phyloP scores from a whole-genome alignment of 2,888 invertebrate genomes.

The Caenorhabditis sulstoni region DNA sequence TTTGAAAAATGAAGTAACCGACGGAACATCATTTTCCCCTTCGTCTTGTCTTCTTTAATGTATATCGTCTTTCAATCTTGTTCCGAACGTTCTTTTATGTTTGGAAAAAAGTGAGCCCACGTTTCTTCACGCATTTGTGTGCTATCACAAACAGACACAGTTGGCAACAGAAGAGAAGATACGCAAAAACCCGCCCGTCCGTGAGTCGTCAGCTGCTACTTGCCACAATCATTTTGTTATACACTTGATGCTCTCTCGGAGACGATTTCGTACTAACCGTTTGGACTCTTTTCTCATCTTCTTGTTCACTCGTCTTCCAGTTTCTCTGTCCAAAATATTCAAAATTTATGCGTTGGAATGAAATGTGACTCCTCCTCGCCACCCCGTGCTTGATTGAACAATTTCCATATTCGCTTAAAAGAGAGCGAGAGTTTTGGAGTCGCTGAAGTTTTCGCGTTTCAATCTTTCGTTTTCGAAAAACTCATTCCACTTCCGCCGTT shows the following conservation, averaged over 20 bases:
- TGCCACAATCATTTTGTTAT: constrained; percentile 60
- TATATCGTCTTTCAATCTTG: too few species aligned
- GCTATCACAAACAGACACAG: constrained; percentile 51
- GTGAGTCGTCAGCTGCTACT: constrained; percentile 56
- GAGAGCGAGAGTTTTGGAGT: neutral
- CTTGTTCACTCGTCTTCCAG: constrained; percentile 8
- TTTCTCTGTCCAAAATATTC: too few species aligned
- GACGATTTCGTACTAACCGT: constrained; percentile 54
- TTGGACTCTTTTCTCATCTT: constrained; percentile 53
- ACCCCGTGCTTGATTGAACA: constrained; percentile 48
- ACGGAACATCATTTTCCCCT: too few species aligned
- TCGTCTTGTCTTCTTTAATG: too few species aligned
- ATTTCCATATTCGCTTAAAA: constrained; percentile 40
- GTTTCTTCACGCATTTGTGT: constrained; percentile 43
- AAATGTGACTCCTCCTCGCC: too few species aligned
- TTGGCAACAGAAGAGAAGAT: constrained; percentile 45
- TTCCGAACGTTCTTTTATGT: too few species aligned
- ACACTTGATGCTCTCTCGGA: constrained; percentile 56
- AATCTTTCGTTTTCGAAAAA: constrained; percentile 6
- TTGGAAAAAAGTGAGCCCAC: constrained; percentile 10
- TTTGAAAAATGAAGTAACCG: too few species aligned
- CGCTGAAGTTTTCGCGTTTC: neutral
- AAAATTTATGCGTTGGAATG: constrained; percentile 26
- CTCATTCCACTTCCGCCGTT: neutral
- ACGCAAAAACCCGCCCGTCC: constrained; percentile 34